These are phyloP conservation scores for Zapus hudsonius DNA, from an alignment of 2,113 vertebrate genomes.

Conservation along the genomic window DNA sequence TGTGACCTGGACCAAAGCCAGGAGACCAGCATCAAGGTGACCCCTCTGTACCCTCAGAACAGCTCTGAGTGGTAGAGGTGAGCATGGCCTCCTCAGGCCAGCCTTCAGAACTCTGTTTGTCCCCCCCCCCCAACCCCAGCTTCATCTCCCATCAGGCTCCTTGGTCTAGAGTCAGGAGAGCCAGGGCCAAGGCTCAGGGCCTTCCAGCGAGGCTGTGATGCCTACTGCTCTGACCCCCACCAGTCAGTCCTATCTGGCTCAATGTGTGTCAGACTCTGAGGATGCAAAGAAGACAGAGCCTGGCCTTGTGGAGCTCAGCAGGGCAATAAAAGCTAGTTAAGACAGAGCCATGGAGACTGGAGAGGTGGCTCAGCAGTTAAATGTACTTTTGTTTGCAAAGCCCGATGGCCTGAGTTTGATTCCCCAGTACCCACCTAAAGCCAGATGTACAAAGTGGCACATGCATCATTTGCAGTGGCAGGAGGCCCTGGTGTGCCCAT, in stretches of 20 bases:
- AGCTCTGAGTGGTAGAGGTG: background rate
- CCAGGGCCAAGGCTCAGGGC: background rate
- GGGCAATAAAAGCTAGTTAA: background rate
- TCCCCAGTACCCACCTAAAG: too few relatives aligned
- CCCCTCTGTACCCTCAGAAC: background rate
- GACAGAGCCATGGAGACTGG: background rate
- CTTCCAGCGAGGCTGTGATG: background rate
- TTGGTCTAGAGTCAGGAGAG: background rate
- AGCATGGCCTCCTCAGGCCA: background rate
- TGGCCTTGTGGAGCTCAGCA: background rate
- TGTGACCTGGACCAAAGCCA: background rate
- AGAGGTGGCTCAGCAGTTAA: too few relatives aligned
- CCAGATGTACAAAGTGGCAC: too few relatives aligned
- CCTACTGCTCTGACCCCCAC: background rate
- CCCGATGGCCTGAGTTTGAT: too few relatives aligned
- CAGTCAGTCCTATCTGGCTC: background rate
- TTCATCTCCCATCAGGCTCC: background rate
- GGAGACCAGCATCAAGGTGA: background rate
- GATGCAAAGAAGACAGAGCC: background rate
- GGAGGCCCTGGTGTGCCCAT: too few relatives aligned
- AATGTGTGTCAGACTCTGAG: background rate
- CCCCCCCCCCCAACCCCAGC: background rate
- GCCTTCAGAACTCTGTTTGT: background rate
- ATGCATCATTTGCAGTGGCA: too few relatives aligned
- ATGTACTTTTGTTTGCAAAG: too few relatives aligned